phyloP scores from a whole-genome alignment of 2,888 invertebrate genomes.

The Heliconius hortense region DNA sequence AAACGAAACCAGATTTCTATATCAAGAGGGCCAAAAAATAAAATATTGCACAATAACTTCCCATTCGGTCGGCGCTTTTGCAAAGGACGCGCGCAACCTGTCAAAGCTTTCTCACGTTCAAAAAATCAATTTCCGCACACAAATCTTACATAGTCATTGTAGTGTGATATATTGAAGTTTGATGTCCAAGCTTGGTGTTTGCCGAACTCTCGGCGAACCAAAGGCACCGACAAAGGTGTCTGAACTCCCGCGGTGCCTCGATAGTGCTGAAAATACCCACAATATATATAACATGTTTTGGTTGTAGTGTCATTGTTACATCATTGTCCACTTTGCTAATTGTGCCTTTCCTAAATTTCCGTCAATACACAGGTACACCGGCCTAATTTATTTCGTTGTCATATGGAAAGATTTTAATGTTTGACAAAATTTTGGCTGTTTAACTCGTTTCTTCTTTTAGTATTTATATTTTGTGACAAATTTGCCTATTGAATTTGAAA shows the following conservation, averaged over 20 bases:
- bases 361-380: conserved; percentile 22
- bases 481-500: not conserved
- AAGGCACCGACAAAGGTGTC: conserved; percentile 62
- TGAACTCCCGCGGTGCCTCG: conserved; percentile 66
- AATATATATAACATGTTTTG: conserved; percentile 75
- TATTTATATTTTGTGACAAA: not conserved
- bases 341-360: conserved; percentile 47
- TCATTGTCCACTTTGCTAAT: conserved; percentile 43
- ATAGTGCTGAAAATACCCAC: conserved; percentile 76
- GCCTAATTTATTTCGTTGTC: conserved; percentile 19
- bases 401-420: not conserved
- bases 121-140: conserved; percentile 82
- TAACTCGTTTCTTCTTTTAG: conserved; percentile 14
- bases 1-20: conserved; percentile 11
- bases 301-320: conserved; percentile 65
- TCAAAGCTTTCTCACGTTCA: conserved; percentile 77
- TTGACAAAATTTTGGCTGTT: not conserved
- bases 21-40: conserved; percentile 11
- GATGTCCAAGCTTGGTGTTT: conserved; percentile 62
- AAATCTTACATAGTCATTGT: conserved; percentile 79
- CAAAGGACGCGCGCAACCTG: conserved; percentile 67
- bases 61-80: conserved; percentile 52
- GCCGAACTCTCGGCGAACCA: conserved; percentile 44
- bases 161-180: conserved; percentile 70
- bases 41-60: conserved; percentile 39